These are phyloP conservation scores for Euleptes europaea DNA, from an alignment of 2,113 vertebrate genomes.

Conservation along the genomic window DNA sequence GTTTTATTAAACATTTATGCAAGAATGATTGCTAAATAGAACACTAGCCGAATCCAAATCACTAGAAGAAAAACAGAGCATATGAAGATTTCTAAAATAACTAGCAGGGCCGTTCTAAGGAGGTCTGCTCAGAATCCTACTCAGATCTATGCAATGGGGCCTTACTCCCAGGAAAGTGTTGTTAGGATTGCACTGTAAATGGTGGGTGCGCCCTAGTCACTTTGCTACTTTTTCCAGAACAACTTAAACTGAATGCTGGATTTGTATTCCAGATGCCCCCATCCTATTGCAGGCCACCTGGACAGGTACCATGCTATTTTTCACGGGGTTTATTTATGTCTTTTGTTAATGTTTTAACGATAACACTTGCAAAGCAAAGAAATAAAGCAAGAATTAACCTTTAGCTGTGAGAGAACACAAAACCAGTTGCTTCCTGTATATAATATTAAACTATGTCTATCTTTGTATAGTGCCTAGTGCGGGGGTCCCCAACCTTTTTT, in stretches of 20 bases:
- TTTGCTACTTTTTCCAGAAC: neutral
- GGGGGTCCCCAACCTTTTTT: too few relatives aligned
- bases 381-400: neutral
- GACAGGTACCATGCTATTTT: neutral
- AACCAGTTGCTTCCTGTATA: neutral
- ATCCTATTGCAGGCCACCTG: neutral
- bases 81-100: neutral
- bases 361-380: neutral
- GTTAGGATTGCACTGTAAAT: too few relatives aligned
- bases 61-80: neutral
- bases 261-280: neutral
- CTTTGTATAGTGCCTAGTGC: neutral
- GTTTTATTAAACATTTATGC: neutral
- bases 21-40: neutral
- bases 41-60: neutral
- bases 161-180: too few relatives aligned
- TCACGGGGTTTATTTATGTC: too few relatives aligned
- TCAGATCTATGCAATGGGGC: too few relatives aligned
- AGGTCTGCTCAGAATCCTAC: too few relatives aligned
- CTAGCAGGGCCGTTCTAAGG: too few relatives aligned
- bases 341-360: neutral
- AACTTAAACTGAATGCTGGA: neutral
- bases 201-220: too few relatives aligned
- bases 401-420: neutral
- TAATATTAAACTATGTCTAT: neutral